These are phyloP conservation scores for Oreochromis tanganicae DNA, from an alignment of 2,113 vertebrate species.

Conservation along the genomic window DNA sequence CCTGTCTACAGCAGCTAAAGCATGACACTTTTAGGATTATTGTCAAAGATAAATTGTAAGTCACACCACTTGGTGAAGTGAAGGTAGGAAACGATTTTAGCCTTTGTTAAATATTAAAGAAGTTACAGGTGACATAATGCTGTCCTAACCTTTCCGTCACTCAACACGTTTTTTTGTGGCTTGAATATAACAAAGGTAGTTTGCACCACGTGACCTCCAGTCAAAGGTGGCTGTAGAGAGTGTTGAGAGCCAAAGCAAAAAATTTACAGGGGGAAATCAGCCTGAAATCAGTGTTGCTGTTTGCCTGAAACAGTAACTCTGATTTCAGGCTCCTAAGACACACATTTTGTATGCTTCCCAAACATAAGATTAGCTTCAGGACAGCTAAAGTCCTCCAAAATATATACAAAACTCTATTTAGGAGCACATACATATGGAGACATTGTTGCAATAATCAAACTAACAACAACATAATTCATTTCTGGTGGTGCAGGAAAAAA, in stretches of 20 bases:
- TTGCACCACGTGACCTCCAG: not conserved
- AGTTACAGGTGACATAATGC: not conserved
- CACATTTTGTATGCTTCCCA: not conserved
- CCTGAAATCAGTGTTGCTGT: too few species aligned
- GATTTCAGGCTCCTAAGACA: not conserved
- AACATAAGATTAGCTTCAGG: not conserved
- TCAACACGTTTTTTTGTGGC: rapidly evolving
- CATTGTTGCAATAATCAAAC: not conserved
- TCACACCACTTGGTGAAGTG: not conserved
- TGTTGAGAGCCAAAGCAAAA: too few species aligned
- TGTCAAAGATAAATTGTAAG: not conserved
- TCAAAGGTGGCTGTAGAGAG: too few species aligned
- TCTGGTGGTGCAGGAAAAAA: not conserved
- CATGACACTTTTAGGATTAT: not conserved
- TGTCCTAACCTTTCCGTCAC: not conserved
- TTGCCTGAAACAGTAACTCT: too few species aligned
- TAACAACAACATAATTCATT: not conserved
- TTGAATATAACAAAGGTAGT: not conserved
- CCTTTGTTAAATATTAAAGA: not conserved
- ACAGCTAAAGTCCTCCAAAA: too few species aligned
- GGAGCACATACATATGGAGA: not conserved
- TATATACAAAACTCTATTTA: not conserved
- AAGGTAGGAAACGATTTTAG: not conserved
- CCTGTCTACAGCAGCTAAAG: not conserved
- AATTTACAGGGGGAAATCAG: too few species aligned